Conservation (phyloP, 2,888 invertebrate species). For the Papilio demoleus region DNA sequence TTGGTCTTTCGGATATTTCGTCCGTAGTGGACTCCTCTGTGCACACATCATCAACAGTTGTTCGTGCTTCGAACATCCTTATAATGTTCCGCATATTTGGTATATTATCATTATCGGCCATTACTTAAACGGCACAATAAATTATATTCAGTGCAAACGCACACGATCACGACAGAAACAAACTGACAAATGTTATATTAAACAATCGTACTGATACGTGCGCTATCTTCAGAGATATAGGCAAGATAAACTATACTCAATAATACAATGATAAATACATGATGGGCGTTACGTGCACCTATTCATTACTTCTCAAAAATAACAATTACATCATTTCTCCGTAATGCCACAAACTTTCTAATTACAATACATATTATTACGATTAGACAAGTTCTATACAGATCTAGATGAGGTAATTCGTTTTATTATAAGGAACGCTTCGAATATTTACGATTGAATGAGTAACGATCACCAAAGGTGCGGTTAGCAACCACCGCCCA, state of each 20-base stretch:
- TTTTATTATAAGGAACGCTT: too few species aligned
- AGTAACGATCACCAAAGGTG: background rate
- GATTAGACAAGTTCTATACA: background rate
- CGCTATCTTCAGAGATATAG: constrained; percentile 64
- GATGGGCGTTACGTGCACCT: constrained; percentile 18
- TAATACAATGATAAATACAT: constrained; percentile 29
- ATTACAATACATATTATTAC: constrained; percentile 10
- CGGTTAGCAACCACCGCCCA: background rate
- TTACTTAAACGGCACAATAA: constrained; percentile 44
- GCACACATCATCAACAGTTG: constrained; percentile 54
- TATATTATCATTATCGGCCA: constrained; percentile 55
- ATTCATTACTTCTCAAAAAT: constrained; percentile 26
- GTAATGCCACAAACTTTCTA: constrained; percentile 43
- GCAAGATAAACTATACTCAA: constrained; percentile 59
- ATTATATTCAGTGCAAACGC: background rate
- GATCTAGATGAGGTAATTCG: background rate
- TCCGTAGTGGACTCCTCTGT: constrained; percentile 44
- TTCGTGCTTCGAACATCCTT: constrained; percentile 69
- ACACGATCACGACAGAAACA: constrained; percentile 25
- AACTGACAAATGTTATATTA: constrained; percentile 29
- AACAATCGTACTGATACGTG: constrained; percentile 52
- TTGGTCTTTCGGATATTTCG: constrained; percentile 40
- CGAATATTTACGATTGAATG: background rate
- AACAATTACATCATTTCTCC: constrained; percentile 37
- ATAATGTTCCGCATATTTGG: constrained; percentile 69